Conservation (phyloP, 1,140 invertebrate species). For the Oedothorax gibbosus region DNA sequence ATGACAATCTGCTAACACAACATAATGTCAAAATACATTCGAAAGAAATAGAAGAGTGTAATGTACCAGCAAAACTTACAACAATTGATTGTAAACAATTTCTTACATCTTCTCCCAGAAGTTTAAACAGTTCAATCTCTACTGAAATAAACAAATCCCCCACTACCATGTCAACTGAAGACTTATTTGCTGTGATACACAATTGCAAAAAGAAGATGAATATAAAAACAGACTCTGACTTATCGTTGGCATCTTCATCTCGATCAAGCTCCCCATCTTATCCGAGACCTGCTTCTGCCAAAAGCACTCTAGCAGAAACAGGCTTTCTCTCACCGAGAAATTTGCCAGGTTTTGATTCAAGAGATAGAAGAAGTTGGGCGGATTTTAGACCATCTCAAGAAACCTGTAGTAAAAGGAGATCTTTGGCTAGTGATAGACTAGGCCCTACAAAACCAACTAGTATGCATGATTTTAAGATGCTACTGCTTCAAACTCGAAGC, state of each 20-base stretch:
- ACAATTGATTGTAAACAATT: neutral
- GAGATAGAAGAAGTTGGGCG: conserved; percentile 53
- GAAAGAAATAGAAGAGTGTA: conserved; percentile 19
- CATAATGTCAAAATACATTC: conserved; percentile 42
- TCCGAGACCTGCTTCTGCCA: conserved; percentile 64
- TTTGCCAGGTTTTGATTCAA: conserved; percentile 15
- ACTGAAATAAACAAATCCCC: conserved; percentile 1
- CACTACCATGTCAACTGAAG: conserved; percentile 63
- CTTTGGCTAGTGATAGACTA: conserved; percentile 69
- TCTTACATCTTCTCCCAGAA: neutral
- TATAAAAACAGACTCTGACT: conserved; percentile 63
- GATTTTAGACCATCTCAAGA: conserved; percentile 42
- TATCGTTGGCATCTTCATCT: conserved; percentile 57
- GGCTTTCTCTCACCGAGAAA: conserved; percentile 50
- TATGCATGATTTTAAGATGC: conserved; percentile 80
- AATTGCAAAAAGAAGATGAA: conserved; percentile 64
- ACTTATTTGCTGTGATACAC: conserved; percentile 64
- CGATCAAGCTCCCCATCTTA: conserved; percentile 58
- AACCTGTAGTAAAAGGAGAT: conserved; percentile 30
- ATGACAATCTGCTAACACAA: conserved; percentile 28
- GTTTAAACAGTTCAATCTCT: neutral
- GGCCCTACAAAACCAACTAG: conserved; percentile 69
- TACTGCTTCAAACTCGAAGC: conserved; percentile 79
- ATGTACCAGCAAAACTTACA: neutral
- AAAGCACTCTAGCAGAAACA: conserved; percentile 69